Base-by-base conservation (phyloP, 92 coral and sea anemone species). In the Pocillopora meandrina region DNA sequence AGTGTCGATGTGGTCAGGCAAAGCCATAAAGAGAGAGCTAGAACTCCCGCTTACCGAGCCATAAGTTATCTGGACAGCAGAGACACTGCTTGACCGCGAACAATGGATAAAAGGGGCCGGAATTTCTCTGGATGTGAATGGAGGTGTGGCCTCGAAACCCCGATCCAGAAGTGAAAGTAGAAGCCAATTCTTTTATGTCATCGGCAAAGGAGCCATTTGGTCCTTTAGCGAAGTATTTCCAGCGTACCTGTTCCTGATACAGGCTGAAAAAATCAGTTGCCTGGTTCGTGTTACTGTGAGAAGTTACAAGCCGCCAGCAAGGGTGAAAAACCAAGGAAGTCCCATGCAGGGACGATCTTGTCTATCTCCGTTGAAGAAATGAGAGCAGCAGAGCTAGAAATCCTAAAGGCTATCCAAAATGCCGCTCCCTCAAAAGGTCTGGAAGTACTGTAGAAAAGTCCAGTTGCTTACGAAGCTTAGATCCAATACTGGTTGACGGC, bases 181-280 rank as follows among this genome's bases (percentile, higher is more conserved):
- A n/a, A 10, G 31, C 19, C 9, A 19, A 2, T 19, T 20, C 10
- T 12, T 1, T 4, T 18, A 10, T 18, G 67, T 18, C 31, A 26
- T 36, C 84, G 7, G 78, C 15, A 31, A 59, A 74, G 13, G 73
- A 55, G 64, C 34, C 71, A 17, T 61, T 9, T 17, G 58, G 60
- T 52, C 85, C 68, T 62, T 20, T 71, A 52, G 66, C 57, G 10
- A 79, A 72, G 18, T 62, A 62, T 58, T 70, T 79, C 11, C 34
- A 23, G 23, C 9, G 78, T 12, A 52, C 42, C 20, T 86, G 79
- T 3, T 86, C 89, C 33, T 86, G 87, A 87, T 23, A 78, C 55
- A 34, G 71, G 60, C 42, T 86, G 9, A 86, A 86, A 42, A 86
- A 71, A 49, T 65, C 56, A 21, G 67, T 86, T 49, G 89, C 87